phyloP scores from a whole-genome alignment of 2,888 invertebrate species.

The Alitta virens region DNA sequence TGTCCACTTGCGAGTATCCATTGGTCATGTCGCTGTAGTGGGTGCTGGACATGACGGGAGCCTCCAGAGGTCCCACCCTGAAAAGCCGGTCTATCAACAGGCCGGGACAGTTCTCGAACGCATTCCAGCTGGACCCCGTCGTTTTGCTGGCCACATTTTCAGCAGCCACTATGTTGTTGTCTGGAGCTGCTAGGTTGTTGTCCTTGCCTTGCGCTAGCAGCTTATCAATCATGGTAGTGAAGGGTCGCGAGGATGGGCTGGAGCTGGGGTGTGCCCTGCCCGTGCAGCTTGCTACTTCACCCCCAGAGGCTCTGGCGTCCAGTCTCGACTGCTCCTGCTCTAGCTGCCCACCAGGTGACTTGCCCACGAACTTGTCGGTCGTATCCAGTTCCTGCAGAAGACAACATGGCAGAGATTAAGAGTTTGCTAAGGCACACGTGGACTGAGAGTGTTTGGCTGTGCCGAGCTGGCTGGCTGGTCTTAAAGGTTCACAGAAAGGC shows the following conservation, averaged over 20 bases:
- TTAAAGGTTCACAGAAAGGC: no score
- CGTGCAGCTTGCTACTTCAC: neutral
- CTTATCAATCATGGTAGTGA: conserved; percentile 2
- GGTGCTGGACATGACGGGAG: neutral
- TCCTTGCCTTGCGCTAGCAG: neutral
- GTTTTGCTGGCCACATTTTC: neutral
- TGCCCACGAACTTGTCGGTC: neutral
- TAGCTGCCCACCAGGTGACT: neutral
- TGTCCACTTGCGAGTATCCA: neutral
- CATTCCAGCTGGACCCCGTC: neutral
- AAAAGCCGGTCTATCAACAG: neutral
- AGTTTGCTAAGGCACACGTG: no score
- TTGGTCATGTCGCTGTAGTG: neutral
- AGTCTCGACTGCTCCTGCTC: neutral
- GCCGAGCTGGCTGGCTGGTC: no score
- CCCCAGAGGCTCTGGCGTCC: neutral
- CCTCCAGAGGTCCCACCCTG: neutral
- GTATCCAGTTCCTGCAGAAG: conserved; percentile 1
- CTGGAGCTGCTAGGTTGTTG: neutral
- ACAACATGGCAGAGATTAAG: neutral
- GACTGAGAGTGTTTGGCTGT: no score
- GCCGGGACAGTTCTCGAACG: neutral
- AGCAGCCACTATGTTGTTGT: neutral
- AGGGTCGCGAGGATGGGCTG: neutral
- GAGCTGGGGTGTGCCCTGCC: no score